Evolutionary conservation across 2,888 invertebrate species (phyloP), one percentile per base, ranked within the genome.

Genomic region (Pyralis farinalis): DNA sequence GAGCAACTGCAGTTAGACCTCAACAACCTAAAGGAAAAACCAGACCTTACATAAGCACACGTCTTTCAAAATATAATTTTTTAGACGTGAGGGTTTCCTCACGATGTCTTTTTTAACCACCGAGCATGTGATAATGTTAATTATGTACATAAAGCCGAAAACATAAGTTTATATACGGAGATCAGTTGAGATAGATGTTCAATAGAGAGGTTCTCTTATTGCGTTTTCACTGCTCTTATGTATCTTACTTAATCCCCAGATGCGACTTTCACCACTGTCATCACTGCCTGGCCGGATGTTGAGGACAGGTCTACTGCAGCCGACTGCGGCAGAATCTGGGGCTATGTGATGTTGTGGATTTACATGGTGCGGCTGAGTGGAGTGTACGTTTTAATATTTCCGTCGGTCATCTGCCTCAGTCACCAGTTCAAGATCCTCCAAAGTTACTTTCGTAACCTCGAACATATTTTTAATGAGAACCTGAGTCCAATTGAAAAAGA

Each of bases 361-460:
- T 55, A 60, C 11, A 11, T 66, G 12, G 43, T 46, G 4, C 55
- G 67, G 1, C 27, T 56, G 7, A 34, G 55, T 1, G 53, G 49
- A 1, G 31, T 51, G 2, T 67, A 60, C 40, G 42, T 46, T 21
- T 40, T 66, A 9, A 50, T 71, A 21, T 50, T 68, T 1, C 35
- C 55, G 3, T 32, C 69, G 5, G 51, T 55, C 0, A 58, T 60
- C 0, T 47, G 54, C 29, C 53, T 68, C 2, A 65, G 70, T 12
- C 52, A 68, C 37, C 80, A 79, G 48, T 79, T 57, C 39, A 63
- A 53, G 32, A 71, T 71, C 42, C 35, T 80, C 20, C 58, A 64
- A 12, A 68, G 62, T 12, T 81, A 80, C 47, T 82, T 79, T 49
- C 35, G 43, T 9, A 57, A 48, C 6, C 62, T 80, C 0, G 46